phyloP scores from a whole-genome alignment of 2,113 vertebrate genomes.

The Morone saxatilis region DNA sequence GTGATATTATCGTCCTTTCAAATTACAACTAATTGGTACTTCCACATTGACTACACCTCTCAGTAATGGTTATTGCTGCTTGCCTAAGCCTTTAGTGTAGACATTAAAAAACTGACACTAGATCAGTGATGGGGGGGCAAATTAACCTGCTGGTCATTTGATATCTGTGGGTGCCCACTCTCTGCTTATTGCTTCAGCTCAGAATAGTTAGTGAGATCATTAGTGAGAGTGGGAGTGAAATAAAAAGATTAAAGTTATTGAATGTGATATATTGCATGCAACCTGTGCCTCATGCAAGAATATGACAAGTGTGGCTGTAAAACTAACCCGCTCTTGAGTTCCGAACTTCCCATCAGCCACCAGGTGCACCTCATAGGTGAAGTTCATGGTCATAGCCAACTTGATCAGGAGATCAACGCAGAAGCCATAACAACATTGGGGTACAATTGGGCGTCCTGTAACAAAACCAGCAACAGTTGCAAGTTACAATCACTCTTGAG shows the following conservation, averaged over 20 bases:
- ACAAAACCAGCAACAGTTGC: conserved; percentile 62
- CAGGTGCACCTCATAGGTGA: conserved; percentile 97
- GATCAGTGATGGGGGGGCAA: neutral
- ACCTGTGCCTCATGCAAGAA: conserved; percentile 18
- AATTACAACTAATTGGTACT: neutral
- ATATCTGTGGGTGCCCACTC: neutral
- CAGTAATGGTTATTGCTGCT: neutral
- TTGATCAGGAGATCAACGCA: conserved; percentile 97
- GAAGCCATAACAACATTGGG: conserved; percentile 97
- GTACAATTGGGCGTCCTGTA: conserved; percentile 93
- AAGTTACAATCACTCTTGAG: conserved; percentile 54
- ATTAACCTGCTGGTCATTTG: neutral
- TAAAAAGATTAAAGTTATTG: neutral
- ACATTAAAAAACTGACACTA: neutral
- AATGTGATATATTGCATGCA: neutral
- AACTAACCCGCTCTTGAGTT: conserved; percentile 95
- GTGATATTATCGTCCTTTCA: neutral
- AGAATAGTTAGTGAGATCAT: neutral
- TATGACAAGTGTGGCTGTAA: neutral
- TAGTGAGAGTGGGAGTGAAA: conserved; percentile 13
- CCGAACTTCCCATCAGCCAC: conserved; percentile 99
- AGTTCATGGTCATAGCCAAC: conserved; percentile 96
- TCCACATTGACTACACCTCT: neutral
- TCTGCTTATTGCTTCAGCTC: conserved; percentile 3
- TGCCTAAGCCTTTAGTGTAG: neutral